A percentile compares a stretch with the other conserved stretches of the same genome.
phyloP scores from a whole-genome alignment of 2,113 vertebrate species.

The Chiloscyllium plagiosum region DNA sequence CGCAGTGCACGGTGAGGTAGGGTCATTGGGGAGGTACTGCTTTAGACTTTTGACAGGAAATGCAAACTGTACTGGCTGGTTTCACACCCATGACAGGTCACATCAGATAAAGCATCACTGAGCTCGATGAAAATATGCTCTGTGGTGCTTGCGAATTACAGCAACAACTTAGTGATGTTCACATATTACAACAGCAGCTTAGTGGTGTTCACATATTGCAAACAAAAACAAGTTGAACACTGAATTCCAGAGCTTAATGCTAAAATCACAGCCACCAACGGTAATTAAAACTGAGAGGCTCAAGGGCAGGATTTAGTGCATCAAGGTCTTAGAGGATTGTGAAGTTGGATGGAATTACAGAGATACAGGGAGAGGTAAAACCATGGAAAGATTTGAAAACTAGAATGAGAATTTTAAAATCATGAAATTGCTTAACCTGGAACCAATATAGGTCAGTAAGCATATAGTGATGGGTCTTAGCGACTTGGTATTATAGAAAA shows the following conservation, averaged over 20 bases:
- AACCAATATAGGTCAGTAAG: neutral
- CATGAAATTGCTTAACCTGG: no score
- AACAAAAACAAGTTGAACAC: neutral
- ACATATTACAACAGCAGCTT: no score
- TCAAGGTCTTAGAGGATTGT: no score
- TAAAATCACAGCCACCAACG: no score
- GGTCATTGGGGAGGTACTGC: neutral
- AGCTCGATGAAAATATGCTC: neutral
- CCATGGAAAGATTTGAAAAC: no score
- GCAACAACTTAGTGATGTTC: no score
- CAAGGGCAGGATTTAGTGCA: no score
- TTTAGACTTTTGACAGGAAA: neutral
- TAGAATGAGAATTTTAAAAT: no score
- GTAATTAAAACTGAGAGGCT: no score
- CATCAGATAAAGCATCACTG: neutral
- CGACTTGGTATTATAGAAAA: neutral
- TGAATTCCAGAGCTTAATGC: no score
- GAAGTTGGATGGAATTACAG: no score
- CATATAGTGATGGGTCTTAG: neutral
- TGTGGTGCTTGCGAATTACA: neutral
- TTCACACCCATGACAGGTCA: neutral
- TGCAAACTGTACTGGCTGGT: neutral
- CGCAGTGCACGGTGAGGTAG: neutral
- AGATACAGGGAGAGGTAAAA: no score
- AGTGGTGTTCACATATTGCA: neutral